Evolutionary conservation across 2,113 vertebrate species (phyloP).

Genomic region (Pipa parva): DNA sequence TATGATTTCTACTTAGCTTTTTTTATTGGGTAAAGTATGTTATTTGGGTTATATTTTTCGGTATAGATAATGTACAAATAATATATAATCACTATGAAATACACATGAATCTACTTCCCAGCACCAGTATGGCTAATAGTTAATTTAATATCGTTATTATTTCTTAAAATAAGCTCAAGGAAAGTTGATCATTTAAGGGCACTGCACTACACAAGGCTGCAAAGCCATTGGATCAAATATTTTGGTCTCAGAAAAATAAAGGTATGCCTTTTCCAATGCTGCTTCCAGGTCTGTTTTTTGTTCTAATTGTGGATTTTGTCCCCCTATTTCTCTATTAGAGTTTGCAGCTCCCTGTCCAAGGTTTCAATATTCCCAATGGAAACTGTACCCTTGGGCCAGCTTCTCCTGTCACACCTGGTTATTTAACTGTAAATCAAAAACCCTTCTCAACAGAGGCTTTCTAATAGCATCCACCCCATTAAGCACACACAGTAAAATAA

Average conservation of each 20-base stretch:
- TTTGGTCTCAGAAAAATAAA: background rate
- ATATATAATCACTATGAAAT: too few relatives aligned
- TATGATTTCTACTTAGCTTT: too few relatives aligned
- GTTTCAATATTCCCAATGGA: constrained; percentile 28
- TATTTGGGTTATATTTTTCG: too few relatives aligned
- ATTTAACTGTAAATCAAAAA: constrained; percentile 42
- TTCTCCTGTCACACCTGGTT: constrained; percentile 32
- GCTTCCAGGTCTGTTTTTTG: constrained; percentile 22
- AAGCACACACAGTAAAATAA: background rate
- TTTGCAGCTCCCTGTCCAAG: constrained; percentile 8
- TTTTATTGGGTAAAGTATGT: too few relatives aligned
- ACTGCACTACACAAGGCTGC: constrained; percentile 26
- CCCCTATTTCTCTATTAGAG: constrained; percentile 5
- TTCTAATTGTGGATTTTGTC: constrained; percentile 41
- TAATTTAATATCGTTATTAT: too few relatives aligned
- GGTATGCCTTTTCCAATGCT: background rate
- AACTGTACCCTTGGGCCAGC: constrained; percentile 21
- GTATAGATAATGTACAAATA: too few relatives aligned
- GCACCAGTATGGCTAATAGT: too few relatives aligned
- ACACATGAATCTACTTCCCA: too few relatives aligned
- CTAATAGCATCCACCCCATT: constrained; percentile 33
- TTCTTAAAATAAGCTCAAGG: too few relatives aligned
- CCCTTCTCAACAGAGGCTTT: constrained; percentile 19
- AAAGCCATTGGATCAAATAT: constrained; percentile 23
- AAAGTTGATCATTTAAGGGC: constrained; percentile 5